A percentile compares a stretch with the other conserved stretches of the same genome.
Conservation (phyloP, 2,888 invertebrate species). For the Drosophila nigricruria region DNA sequence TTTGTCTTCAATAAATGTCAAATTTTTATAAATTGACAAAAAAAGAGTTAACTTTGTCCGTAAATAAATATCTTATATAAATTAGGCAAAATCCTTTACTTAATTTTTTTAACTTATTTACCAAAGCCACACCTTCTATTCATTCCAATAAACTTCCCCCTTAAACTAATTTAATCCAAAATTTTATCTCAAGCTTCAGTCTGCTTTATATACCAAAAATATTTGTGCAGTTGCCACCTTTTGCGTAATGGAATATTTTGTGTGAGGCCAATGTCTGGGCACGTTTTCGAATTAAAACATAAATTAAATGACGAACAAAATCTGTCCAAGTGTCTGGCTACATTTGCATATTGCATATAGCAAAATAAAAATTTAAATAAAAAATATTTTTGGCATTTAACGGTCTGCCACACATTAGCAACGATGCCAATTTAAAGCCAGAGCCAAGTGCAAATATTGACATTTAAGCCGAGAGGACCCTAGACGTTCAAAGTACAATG, state of each 20-base stretch:
- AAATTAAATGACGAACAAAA: constrained; percentile 10
- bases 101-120: too few species aligned
- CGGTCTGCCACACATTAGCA: constrained; percentile 7
- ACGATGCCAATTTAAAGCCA: constrained; percentile 5
- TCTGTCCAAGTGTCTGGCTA: constrained; percentile 37
- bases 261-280: constrained; percentile 5
- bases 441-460: constrained; percentile 49
- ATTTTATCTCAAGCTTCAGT: background rate
- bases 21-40: too few species aligned
- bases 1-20: too few species aligned
- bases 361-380: background rate
- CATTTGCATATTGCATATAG: constrained; percentile 60
- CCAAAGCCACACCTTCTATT: background rate
- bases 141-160: background rate
- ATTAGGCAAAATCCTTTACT: too few species aligned
- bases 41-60: too few species aligned
- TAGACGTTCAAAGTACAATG: constrained; percentile 60
- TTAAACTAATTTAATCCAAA: background rate
- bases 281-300: constrained; percentile 30
- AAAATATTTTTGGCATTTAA: constrained; percentile 12
- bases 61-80: too few species aligned
- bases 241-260: constrained; percentile 13
- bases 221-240: constrained; percentile 2
- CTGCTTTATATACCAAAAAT: constrained; percentile 1
- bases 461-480: constrained; percentile 45